Base-by-base conservation (phyloP, 2,888 invertebrate species). In the Megastigmus dorsalis region DNA sequence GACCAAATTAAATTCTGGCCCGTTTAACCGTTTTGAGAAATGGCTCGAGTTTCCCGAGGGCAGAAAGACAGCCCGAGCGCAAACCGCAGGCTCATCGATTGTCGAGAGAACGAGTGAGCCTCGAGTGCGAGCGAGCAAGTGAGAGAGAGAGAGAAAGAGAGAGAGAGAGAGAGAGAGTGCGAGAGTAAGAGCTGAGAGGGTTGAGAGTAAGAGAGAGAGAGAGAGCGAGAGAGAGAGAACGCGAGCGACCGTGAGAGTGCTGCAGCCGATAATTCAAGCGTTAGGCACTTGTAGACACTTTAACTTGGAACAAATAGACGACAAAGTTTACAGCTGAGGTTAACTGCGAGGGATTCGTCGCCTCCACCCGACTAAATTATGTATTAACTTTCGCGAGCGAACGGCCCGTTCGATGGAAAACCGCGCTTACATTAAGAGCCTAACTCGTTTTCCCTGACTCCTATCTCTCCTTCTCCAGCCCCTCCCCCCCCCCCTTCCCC, bases 41-140 rank as follows among this genome's bases (percentile, higher is more conserved):
- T 67, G 60, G 43, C n/a, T 23, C 18, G 55, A 68, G 62, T 62
- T 62, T 55, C 15, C 26, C 1, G 6, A n/a, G 38, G 52, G 30
- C n/a, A 26, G 23, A 54, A 15, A 36, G 28, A 48, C 48, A 28
- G 48, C 28, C n/a, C n/a, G 45, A 38, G 60, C 10, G 63, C 63
- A 68, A 74, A 62, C 41, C 60, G 33, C 74, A 69, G 66, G 74
- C 52, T 75, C 75, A 68, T 80, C 79, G 81, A 80, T 79, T 77
- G 72, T 50, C 55, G 59, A 67, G 70, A 52, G 60, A 33, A 33
- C 9, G 73, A 52, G 43, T 15, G 52, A 52, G 69, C 62, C n/a
- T n/a, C n/a, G 36, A 23, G 52, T 1, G 15, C 5, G 36, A 5
- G 45, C 18, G 6, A 55, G 52, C 0, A 20, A 20, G 26, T 13